Percentiles rank a stretch among this genome's conserved stretches.
Conservation (phyloP, 2,797 vertebrate genomes). For the Yasuhikotakia modesta region DNA sequence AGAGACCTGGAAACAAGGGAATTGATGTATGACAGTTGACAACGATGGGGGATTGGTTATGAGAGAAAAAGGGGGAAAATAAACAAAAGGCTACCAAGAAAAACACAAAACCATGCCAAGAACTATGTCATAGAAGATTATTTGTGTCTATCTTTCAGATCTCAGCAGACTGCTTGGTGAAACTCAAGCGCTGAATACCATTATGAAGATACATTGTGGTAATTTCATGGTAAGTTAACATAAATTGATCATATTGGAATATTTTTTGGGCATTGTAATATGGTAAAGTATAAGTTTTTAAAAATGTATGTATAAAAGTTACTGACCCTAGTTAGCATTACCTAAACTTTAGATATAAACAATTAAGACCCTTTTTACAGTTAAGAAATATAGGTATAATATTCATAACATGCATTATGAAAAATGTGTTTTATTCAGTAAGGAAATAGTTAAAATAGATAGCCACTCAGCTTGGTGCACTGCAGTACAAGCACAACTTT, state of each 20-base stretch:
- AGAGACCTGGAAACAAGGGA: slow-evolving; percentile 4
- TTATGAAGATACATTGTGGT: neutral
- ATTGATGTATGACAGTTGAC: slow-evolving; percentile 18
- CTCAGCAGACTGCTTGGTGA: neutral
- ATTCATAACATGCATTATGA: too few species aligned
- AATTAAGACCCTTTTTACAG: neutral
- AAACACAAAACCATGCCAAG: neutral
- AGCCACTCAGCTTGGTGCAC: slow-evolving; percentile 14
- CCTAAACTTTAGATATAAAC: neutral
- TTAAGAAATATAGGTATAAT: too few species aligned
- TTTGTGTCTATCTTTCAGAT: neutral
- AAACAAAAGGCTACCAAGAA: neutral
- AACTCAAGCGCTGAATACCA: neutral
- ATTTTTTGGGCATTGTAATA: neutral
- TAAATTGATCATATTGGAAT: too few species aligned
- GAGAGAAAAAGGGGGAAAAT: slow-evolving; percentile 4
- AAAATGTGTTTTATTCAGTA: slow-evolving; percentile 12
- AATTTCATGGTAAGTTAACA: neutral
- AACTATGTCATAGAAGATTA: neutral
- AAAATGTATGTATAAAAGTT: neutral
- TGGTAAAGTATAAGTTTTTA: neutral
- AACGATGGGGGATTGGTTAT: slow-evolving; percentile 15
- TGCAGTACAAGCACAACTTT: slow-evolving; percentile 34
- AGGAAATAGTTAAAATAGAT: neutral
- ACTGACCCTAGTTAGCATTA: slow-evolving; percentile 1